phyloP scores from a whole-genome alignment of 2,797 vertebrate genomes.

The Sternotherus odoratus region DNA sequence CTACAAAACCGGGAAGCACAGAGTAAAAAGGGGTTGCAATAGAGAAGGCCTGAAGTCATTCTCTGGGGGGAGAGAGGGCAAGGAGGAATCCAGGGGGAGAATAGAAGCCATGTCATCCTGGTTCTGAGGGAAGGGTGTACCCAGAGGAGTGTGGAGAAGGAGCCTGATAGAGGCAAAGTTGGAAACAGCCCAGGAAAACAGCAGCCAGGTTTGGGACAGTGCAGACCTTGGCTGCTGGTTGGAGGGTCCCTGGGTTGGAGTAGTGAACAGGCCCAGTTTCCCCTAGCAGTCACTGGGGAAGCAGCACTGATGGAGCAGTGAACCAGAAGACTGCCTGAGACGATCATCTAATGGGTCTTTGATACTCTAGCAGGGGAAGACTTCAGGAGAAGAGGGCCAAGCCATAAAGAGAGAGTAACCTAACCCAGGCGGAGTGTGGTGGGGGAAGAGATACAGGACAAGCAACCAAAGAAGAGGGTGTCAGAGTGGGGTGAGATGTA shows the following conservation, averaged over 20 bases:
- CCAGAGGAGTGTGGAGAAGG: background rate
- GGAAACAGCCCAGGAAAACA: background rate
- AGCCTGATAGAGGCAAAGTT: background rate
- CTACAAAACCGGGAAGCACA: background rate
- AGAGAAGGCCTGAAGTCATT: background rate
- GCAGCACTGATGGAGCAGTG: background rate
- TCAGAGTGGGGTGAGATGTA: background rate
- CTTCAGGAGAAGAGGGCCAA: background rate
- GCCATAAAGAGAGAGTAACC: background rate
- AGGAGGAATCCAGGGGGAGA: background rate
- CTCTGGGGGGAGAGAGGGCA: background rate
- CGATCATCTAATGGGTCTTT: background rate
- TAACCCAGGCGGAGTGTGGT: fast-evolving
- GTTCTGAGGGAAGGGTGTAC: background rate
- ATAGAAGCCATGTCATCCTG: background rate
- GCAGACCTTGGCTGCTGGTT: background rate
- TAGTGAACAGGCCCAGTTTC: background rate
- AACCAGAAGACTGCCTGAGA: background rate
- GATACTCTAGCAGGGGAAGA: background rate
- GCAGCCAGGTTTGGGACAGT: background rate
- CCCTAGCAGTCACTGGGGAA: background rate
- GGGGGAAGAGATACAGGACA: background rate
- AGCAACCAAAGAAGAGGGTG: background rate
- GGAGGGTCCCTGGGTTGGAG: background rate
- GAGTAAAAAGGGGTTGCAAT: background rate